These are phyloP conservation scores for Centropus bengalensis DNA, from an alignment of 2,113 vertebrate species.

Conservation along the genomic window DNA sequence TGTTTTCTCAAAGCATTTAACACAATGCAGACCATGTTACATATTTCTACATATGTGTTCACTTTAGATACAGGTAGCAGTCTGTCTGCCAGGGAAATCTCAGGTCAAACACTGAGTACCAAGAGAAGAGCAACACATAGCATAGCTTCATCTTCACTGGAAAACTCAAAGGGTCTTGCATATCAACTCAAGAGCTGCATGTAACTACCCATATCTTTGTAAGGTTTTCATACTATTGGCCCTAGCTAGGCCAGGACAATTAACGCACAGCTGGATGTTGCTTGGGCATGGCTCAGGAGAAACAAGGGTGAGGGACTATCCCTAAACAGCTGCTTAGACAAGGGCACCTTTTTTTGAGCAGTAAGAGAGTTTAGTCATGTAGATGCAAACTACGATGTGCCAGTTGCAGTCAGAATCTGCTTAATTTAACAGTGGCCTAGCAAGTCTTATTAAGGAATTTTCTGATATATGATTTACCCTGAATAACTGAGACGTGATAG, in stretches of 20 bases:
- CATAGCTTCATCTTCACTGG: background rate
- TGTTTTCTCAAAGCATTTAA: background rate
- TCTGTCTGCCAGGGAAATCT: background rate
- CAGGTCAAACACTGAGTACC: background rate
- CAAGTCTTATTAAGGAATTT: background rate
- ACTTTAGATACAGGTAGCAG: background rate
- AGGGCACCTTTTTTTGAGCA: background rate
- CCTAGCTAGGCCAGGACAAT: background rate
- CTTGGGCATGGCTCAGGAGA: background rate
- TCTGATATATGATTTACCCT: background rate
- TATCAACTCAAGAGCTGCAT: background rate
- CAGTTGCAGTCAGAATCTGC: background rate
- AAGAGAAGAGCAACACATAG: background rate
- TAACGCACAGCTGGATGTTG: rapidly evolving
- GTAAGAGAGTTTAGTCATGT: background rate
- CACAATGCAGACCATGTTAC: background rate
- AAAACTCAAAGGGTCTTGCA: background rate
- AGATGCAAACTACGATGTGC: background rate
- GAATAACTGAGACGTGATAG: background rate
- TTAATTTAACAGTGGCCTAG: background rate
- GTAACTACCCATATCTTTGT: background rate
- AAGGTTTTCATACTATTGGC: rapidly evolving
- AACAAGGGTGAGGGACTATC: background rate
- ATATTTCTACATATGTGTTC: background rate
- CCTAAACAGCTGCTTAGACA: background rate